Conservation (phyloP, 2,113 vertebrate genomes). For the Gambusia affinis region DNA sequence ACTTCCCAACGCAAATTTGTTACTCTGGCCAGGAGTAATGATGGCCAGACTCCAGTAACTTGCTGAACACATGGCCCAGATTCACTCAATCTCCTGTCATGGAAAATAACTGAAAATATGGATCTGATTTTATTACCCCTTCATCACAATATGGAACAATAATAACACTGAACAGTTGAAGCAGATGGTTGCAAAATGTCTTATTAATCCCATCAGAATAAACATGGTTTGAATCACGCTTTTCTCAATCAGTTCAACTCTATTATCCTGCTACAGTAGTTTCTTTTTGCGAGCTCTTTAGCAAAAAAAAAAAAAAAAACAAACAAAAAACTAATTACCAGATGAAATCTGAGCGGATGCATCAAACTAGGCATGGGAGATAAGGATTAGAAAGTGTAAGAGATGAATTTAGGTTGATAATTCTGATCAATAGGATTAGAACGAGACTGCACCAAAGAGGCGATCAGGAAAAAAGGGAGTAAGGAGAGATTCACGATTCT, state of each 20-base stretch:
- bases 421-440: conserved; percentile 38
- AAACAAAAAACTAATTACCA: not conserved
- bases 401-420: conserved; percentile 26
- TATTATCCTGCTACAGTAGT: conserved; percentile 3
- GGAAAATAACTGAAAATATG: conserved; percentile 25
- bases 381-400: conserved; percentile 32
- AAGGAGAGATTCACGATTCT: not conserved
- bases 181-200: conserved; percentile 2
- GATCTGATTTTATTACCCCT: not conserved
- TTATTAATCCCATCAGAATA: conserved; percentile 4
- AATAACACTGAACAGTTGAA: not conserved
- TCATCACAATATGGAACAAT: not conserved
- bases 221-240: not conserved
- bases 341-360: conserved; percentile 19
- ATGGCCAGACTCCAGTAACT: conserved; percentile 54
- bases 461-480: not conserved
- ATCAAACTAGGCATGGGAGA: conserved; percentile 8
- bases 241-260: too few relatives aligned
- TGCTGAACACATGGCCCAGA: conserved; percentile 54
- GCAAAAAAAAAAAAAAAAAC: conserved; percentile 23
- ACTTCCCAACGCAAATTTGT: not conserved
- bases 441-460: not conserved
- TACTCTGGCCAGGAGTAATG: not conserved
- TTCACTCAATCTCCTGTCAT: conserved; percentile 11
- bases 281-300: conserved; percentile 20